Percentiles rank a stretch among this genome's conserved stretches.
Conservation (phyloP, 2,797 vertebrate species). For the Benthosema pterotum region DNA sequence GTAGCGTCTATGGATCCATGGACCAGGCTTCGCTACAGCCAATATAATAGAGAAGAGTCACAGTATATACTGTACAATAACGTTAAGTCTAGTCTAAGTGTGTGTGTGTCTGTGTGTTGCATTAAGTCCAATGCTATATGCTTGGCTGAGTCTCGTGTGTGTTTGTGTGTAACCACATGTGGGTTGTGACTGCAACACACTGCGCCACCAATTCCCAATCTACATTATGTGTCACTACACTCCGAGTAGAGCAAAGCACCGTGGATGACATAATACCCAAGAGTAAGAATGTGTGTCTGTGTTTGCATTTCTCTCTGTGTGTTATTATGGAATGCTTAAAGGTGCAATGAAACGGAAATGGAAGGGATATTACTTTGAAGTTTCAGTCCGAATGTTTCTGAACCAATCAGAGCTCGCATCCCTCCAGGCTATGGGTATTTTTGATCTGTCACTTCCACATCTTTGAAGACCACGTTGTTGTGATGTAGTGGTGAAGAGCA, state of each 20-base stretch:
- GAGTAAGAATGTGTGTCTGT: conserved; percentile 10
- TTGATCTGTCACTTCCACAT: no score
- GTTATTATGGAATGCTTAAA: no score
- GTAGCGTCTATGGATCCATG: not conserved
- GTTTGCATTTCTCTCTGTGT: conserved; percentile 8
- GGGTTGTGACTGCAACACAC: conserved; percentile 30
- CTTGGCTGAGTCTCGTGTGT: conserved; percentile 6
- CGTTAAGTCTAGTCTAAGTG: no score
- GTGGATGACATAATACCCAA: conserved; percentile 6
- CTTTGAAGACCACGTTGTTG: no score
- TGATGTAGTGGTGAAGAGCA: no score
- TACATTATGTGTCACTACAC: conserved; percentile 10
- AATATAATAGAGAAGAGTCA: not conserved
- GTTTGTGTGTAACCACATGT: not conserved
- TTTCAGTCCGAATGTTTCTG: no score
- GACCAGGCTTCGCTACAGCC: no score
- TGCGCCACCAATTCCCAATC: conserved; percentile 16
- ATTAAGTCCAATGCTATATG: conserved; percentile 5
- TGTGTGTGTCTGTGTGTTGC: conserved; percentile 6
- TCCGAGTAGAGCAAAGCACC: conserved; percentile 25
- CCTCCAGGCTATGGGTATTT: no score
- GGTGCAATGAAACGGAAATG: no score
- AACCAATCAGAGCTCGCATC: no score
- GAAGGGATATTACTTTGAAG: no score
- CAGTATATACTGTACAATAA: not conserved